Percentiles rank a stretch among this genome's conserved stretches.
Evolutionary conservation across 2,113 vertebrate genomes (phyloP).

Genomic region (Motacilla tschutschensis): DNA sequence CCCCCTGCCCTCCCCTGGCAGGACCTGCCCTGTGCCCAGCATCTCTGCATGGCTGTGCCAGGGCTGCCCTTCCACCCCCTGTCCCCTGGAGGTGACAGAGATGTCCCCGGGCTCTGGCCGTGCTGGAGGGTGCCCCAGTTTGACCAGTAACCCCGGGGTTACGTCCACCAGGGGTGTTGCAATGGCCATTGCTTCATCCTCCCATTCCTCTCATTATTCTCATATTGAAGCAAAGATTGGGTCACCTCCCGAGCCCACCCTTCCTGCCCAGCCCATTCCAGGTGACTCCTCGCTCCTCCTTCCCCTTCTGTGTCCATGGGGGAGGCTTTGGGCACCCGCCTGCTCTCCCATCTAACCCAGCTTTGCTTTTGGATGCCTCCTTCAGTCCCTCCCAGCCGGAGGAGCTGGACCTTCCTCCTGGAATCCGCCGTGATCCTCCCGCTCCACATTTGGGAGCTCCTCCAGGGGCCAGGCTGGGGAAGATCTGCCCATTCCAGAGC

Average conservation of each 20-base stretch:
- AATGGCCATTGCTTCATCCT: slow-evolving; percentile 21
- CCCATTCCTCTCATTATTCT: slow-evolving; percentile 1
- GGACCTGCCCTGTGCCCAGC: not conserved
- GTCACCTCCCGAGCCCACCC: not conserved
- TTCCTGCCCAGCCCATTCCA: not conserved
- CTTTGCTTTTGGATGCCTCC: not conserved
- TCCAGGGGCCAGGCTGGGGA: not conserved
- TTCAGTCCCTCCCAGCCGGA: not conserved
- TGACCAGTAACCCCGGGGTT: not conserved
- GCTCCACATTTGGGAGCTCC: not conserved
- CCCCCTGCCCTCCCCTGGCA: not conserved
- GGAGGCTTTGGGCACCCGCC: not conserved
- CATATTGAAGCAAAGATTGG: not conserved
- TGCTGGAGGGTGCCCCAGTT: not conserved
- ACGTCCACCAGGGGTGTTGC: not conserved
- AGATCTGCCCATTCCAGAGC: not conserved
- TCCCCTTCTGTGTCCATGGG: not conserved
- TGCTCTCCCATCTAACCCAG: not conserved
- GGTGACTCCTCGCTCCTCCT: not conserved
- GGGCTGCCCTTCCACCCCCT: not conserved
- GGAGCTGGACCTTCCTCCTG: not conserved
- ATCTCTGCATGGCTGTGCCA: accelerated
- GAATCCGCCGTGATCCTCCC: accelerated
- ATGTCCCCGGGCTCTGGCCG: not conserved
- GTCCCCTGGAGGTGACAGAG: not conserved